phyloP scores from a whole-genome alignment of 1,140 invertebrate species.

The Heliconius melpomene region DNA sequence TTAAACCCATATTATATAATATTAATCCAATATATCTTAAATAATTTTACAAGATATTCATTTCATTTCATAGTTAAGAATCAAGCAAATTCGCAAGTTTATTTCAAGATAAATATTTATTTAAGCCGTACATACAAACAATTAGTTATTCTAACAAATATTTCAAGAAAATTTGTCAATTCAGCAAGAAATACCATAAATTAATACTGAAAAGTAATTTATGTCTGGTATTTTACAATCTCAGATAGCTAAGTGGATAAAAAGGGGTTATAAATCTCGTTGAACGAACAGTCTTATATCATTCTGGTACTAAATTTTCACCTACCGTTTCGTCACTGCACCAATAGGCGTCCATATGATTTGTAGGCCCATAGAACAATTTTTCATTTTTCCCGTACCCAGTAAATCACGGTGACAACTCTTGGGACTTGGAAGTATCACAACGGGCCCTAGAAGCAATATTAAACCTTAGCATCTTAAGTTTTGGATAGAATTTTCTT shows the following conservation, averaged over 20 bases:
- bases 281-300: constrained; percentile 30
- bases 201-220: not conserved
- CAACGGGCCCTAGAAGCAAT: constrained; percentile 38
- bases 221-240: not conserved
- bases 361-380: constrained; percentile 54
- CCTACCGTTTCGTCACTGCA: constrained; percentile 46
- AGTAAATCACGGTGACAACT: constrained; percentile 63
- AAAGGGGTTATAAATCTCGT: constrained; percentile 23
- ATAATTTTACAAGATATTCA: too few species aligned
- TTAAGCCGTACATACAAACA: too few species aligned
- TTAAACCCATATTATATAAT: too few species aligned
- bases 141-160: not conserved
- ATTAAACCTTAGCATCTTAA: constrained; percentile 24
- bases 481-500: constrained; percentile 29
- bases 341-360: constrained; percentile 58
- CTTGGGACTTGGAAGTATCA: constrained; percentile 42
- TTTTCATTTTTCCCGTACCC: constrained; percentile 58
- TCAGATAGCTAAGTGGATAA: constrained; percentile 3
- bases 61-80: too few species aligned
- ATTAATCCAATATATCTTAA: too few species aligned
- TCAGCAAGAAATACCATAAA: not conserved
- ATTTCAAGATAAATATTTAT: too few species aligned
- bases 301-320: constrained; percentile 36
- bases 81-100: too few species aligned
- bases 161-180: not conserved